Conservation (phyloP, 2,888 invertebrate genomes). For the Danaus chrysippus region DNA sequence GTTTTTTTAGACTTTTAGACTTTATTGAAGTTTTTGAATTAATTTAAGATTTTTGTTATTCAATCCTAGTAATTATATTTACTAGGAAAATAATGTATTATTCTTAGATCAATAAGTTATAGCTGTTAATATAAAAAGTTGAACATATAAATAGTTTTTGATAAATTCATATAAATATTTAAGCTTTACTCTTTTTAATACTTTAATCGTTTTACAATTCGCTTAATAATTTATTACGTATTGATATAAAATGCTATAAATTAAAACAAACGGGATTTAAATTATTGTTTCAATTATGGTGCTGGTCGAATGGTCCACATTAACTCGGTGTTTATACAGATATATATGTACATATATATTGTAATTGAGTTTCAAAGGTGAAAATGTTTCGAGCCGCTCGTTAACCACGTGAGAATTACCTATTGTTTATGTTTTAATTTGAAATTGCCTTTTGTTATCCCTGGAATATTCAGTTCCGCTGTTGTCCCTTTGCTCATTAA, state of each 20-base stretch:
- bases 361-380: conserved; percentile 68
- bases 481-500: not conserved
- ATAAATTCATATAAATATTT: not conserved
- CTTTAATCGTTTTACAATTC: not conserved
- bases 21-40: not conserved
- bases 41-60: not conserved
- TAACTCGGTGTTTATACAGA: conserved; percentile 41
- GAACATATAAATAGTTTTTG: no score
- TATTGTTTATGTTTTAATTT: conserved; percentile 76
- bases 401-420: conserved; percentile 68
- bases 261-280: conserved; percentile 31
- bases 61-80: no score
- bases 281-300: conserved; percentile 52
- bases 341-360: conserved; percentile 47
- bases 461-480: conserved; percentile 15
- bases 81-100: no score
- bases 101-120: no score
- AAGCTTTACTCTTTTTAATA: not conserved
- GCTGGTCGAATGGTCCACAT: conserved; percentile 48
- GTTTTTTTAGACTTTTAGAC: conserved; percentile 20
- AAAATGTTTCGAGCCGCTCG: conserved; percentile 68
- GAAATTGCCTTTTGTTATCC: conserved; percentile 50
- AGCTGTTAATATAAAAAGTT: no score
- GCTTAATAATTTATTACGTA: not conserved
- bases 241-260: conserved; percentile 26